Conservation (phyloP, 1,140 invertebrate genomes). For the Atta cephalotes region DNA sequence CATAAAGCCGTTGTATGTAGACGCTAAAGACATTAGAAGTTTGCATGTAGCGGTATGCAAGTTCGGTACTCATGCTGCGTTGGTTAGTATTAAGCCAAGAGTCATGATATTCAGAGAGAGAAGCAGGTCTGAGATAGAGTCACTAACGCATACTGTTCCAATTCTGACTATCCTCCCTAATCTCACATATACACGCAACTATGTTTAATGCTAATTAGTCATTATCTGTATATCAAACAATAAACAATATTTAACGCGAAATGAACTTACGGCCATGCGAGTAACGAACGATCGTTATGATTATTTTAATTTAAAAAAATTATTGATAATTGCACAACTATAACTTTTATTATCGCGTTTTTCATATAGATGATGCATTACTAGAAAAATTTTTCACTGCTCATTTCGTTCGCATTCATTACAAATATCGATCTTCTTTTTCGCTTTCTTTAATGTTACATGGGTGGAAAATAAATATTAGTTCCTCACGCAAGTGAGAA, state of each 20-base stretch:
- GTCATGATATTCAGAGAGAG: conserved; percentile 30
- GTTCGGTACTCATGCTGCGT: conserved; percentile 38
- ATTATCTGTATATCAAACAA: background rate
- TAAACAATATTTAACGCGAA: conserved; percentile 27
- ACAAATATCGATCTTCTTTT: conserved; percentile 26
- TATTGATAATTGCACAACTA: background rate
- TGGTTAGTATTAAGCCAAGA: conserved; percentile 59
- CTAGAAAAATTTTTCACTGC: background rate
- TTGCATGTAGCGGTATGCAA: conserved; percentile 12
- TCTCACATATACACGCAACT: conserved; percentile 24
- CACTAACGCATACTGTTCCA: conserved; percentile 34
- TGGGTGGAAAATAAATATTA: conserved; percentile 51
- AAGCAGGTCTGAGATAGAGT: conserved; percentile 10
- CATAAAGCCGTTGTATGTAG: conserved; percentile 51
- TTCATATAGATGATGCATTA: background rate
- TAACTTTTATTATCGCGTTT: background rate
- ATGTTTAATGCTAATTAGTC: conserved; percentile 36
- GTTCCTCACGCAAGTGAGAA: background rate
- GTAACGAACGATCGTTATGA: background rate
- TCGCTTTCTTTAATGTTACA: conserved; percentile 27
- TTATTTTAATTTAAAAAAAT: background rate
- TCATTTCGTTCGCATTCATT: background rate
- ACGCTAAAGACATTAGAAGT: conserved; percentile 54
- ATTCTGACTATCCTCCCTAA: conserved; percentile 17
- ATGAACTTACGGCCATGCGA: background rate